Evolutionary conservation across 2,888 invertebrate species (phyloP).

Genomic region (Eulithis prunata): DNA sequence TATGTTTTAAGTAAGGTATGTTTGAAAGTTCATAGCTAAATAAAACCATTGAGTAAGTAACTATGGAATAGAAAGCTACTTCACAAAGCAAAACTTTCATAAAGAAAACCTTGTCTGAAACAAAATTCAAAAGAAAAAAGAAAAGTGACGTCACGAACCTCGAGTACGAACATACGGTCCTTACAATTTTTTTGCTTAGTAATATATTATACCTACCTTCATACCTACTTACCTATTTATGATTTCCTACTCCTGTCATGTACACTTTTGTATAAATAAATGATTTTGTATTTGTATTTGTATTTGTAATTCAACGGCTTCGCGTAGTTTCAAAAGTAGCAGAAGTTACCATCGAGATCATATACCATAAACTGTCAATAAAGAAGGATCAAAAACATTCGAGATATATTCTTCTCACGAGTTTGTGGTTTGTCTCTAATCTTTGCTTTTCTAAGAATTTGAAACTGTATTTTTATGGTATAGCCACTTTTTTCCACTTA

Average conservation of each 20-base stretch:
- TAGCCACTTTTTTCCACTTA: not conserved
- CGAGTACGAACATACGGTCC: no score
- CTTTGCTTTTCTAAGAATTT: slow-evolving; percentile 21
- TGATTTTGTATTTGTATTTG: no score
- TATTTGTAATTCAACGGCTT: slow-evolving; percentile 13
- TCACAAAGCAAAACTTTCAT: slow-evolving; percentile 1
- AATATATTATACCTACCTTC: no score
- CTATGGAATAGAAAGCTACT: not conserved
- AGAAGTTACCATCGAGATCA: slow-evolving; percentile 45
- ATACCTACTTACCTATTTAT: no score
- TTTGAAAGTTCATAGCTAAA: no score
- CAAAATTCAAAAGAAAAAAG: no score
- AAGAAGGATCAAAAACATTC: slow-evolving; percentile 50
- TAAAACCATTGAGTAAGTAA: not conserved
- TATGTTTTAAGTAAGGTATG: no score
- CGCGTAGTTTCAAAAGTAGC: slow-evolving; percentile 29
- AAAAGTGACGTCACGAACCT: no score
- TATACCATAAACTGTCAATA: slow-evolving; percentile 50
- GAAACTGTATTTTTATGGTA: not conserved
- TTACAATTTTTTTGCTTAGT: no score
- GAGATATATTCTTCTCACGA: slow-evolving; percentile 63
- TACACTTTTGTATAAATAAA: no score
- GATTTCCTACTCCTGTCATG: no score
- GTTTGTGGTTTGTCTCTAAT: slow-evolving; percentile 56
- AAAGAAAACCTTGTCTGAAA: slow-evolving; percentile 12